Conservation (phyloP, 2,888 invertebrate species). For the Oscheius sp. region DNA sequence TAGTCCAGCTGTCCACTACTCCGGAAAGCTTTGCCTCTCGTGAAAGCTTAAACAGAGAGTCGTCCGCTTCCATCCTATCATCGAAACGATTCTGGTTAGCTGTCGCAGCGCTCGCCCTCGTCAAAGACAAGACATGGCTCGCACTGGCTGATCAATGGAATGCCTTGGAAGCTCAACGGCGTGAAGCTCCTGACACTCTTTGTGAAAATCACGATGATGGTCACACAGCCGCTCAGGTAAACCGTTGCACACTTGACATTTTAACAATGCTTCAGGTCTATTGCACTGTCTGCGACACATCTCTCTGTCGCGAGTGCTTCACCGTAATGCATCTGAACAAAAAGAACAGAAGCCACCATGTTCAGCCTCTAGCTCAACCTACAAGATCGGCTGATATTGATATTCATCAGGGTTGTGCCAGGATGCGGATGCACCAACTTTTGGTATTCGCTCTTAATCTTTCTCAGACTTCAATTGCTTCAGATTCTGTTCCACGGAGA, state of each 20-base stretch:
- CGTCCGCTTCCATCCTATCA: constrained; percentile 15
- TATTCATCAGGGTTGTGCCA: constrained; percentile 92
- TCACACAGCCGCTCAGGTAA: constrained; percentile 60
- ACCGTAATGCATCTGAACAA: constrained; percentile 91
- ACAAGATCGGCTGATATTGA: constrained; percentile 81
- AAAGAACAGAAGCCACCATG: constrained; percentile 79
- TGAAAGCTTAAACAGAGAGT: constrained; percentile 29
- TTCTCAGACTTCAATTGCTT: constrained; percentile 4
- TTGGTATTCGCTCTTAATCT: constrained; percentile 76
- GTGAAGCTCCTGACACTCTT: constrained; percentile 75
- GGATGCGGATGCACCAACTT: constrained; percentile 94
- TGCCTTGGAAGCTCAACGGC: constrained; percentile 44
- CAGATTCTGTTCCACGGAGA: constrained; percentile 87
- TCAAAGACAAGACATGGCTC: constrained; percentile 78
- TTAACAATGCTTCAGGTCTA: constrained; percentile 80
- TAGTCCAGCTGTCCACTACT: constrained; percentile 47
- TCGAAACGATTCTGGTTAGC: constrained; percentile 82
- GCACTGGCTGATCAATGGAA: constrained; percentile 53
- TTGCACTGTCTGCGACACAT: constrained; percentile 82
- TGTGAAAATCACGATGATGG: constrained; percentile 95
- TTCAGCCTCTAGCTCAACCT: constrained; percentile 29
- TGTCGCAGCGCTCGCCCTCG: constrained; percentile 87
- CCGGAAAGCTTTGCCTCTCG: constrained; percentile 37
- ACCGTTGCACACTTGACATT: not conserved
- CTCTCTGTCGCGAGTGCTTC: constrained; percentile 91